Evolutionary conservation across 2,888 invertebrate species (phyloP).

Genomic region (Pogonocherus hispidulus): DNA sequence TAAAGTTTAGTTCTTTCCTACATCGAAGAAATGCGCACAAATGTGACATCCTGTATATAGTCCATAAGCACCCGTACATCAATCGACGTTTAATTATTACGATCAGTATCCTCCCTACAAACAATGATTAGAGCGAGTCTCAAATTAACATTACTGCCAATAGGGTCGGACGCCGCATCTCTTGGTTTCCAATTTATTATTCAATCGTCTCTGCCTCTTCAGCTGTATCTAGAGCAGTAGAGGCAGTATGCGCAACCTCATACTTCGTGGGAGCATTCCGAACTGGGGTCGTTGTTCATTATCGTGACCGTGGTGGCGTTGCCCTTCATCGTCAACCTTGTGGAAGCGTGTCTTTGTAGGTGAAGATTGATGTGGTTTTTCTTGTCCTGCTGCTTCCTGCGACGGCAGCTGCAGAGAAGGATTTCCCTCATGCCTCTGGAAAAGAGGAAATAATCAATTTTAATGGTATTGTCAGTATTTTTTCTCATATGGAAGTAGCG

Average conservation of each 20-base stretch:
- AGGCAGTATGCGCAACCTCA: constrained; percentile 62
- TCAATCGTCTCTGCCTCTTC: constrained; percentile 26
- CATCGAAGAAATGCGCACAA: too few relatives aligned
- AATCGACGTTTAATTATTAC: too few relatives aligned
- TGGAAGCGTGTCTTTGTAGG: constrained; percentile 60
- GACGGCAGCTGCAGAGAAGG: constrained; percentile 73
- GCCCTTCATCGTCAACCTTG: constrained; percentile 61
- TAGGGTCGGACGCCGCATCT: background rate
- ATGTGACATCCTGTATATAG: too few relatives aligned
- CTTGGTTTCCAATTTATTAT: background rate
- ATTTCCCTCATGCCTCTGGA: constrained; percentile 86
- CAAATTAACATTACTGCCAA: too few relatives aligned
- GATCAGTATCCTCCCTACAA: too few relatives aligned
- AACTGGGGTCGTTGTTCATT: constrained; percentile 62
- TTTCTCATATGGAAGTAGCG: too few relatives aligned
- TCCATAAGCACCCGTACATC: too few relatives aligned
- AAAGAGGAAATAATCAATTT: constrained; percentile 17
- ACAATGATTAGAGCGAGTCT: too few relatives aligned
- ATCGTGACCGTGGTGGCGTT: constrained; percentile 63
- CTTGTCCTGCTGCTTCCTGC: constrained; percentile 60
- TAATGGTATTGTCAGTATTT: background rate
- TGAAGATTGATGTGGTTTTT: constrained; percentile 57
- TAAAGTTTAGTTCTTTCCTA: too few relatives aligned
- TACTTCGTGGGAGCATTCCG: constrained; percentile 64
- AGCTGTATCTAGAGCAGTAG: constrained; percentile 59